Evolutionary conservation across 2,888 invertebrate genomes (phyloP).

Genomic region (Sminthurides aquaticus): DNA sequence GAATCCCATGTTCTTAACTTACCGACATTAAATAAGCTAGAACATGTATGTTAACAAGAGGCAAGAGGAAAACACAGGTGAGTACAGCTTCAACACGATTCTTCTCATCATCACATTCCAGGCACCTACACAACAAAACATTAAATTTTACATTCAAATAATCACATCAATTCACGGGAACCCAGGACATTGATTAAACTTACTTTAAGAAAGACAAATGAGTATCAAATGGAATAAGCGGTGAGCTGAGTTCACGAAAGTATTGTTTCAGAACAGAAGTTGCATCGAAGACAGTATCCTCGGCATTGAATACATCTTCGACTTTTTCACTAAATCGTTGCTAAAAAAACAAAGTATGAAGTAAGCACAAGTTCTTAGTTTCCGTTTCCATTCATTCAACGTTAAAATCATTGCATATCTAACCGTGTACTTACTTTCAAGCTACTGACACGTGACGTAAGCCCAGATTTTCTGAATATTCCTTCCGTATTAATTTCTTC

Average conservation of each 20-base stretch:
- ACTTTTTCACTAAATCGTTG: constrained; percentile 53
- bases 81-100: constrained; percentile 56
- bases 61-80: constrained; percentile 62
- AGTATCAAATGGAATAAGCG: constrained; percentile 63
- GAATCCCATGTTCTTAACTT: constrained; percentile 37
- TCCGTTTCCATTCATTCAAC: too few species aligned
- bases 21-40: constrained; percentile 75
- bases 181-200: too few species aligned
- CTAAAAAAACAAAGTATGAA: constrained; percentile 26
- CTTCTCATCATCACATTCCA: constrained; percentile 51
- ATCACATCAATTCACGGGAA: neutral
- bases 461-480: constrained; percentile 80
- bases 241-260: constrained; percentile 75
- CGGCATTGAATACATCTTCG: constrained; percentile 61
- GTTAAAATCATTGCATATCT: neutral
- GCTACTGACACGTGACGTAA: constrained; percentile 71
- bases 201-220: constrained; percentile 65
- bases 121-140: constrained; percentile 44
- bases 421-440: constrained; percentile 56
- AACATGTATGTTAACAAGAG: constrained; percentile 67
- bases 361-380: too few species aligned
- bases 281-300: constrained; percentile 73
- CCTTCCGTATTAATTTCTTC: constrained; percentile 69
- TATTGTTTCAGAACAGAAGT: constrained; percentile 79
- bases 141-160: constrained; percentile 1